A percentile compares a stretch with the other conserved stretches of the same genome.
Conservation (phyloP, 1,140 invertebrate species). For the Scaptomyza pallida region DNA sequence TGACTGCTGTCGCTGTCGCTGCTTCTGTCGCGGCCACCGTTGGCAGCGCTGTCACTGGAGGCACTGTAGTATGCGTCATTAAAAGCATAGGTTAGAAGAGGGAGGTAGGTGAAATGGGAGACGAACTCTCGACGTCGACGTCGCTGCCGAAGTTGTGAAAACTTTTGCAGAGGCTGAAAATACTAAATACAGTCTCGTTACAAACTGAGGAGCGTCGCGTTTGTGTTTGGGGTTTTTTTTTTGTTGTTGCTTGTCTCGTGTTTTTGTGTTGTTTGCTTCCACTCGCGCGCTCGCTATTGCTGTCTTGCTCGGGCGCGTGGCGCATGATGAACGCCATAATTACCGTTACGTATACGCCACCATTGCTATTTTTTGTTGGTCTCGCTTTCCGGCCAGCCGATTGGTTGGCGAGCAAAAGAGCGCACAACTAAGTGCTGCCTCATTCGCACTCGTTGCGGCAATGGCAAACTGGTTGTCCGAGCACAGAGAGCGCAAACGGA, state of each 20-base stretch:
- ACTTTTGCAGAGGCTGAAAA: constrained; percentile 76
- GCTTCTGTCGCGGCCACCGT: neutral
- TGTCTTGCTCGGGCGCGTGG: constrained; percentile 49
- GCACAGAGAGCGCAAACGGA: neutral
- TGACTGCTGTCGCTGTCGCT: constrained; percentile 21
- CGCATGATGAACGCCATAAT: constrained; percentile 83
- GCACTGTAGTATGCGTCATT: constrained; percentile 43
- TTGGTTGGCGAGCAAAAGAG: constrained; percentile 58
- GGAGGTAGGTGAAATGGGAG: neutral
- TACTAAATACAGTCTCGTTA: constrained; percentile 84
- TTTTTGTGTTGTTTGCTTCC: constrained; percentile 11
- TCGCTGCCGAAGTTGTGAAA: constrained; percentile 71
- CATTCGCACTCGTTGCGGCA: constrained; percentile 7
- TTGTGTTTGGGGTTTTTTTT: constrained; percentile 33
- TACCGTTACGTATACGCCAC: constrained; percentile 83
- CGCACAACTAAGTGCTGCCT: constrained; percentile 8
- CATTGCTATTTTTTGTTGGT: constrained; percentile 80
- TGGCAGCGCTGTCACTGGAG: constrained; percentile 10
- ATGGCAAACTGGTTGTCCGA: constrained; percentile 57
- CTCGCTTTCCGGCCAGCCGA: constrained; percentile 50
- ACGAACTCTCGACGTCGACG: constrained; percentile 26
- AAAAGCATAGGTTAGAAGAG: constrained; percentile 13
- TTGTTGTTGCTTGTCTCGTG: constrained; percentile 7
- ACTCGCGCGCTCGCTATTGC: constrained; percentile 32
- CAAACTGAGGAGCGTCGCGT: constrained; percentile 71